phyloP scores from a whole-genome alignment of 2,797 vertebrate species.

The Eulemur mongoz region DNA sequence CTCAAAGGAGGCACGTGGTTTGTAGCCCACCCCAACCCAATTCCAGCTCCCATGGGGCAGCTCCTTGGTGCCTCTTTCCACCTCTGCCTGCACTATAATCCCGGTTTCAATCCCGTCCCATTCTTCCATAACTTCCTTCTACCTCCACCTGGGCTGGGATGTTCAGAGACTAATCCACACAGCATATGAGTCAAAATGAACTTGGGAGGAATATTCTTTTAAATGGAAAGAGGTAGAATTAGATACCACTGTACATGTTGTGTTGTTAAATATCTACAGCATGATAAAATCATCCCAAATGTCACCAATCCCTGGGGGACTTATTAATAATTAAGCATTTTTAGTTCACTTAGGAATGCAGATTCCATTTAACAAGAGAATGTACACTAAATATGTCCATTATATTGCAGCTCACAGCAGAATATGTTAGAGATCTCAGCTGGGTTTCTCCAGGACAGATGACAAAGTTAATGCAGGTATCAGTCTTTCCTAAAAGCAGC shows the following conservation, averaged over 20 bases:
- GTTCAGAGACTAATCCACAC: not conserved
- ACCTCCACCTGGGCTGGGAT: not conserved
- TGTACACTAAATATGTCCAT: constrained; percentile 65
- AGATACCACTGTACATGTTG: not conserved
- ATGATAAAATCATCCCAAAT: constrained; percentile 74
- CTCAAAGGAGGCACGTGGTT: not conserved
- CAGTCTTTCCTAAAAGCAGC: constrained; percentile 54
- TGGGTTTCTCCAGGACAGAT: constrained; percentile 72
- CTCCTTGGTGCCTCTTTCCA: not conserved
- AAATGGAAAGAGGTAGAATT: constrained; percentile 24
- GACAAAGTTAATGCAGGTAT: constrained; percentile 63
- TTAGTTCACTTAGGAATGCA: constrained; percentile 71
- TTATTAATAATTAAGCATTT: constrained; percentile 76
- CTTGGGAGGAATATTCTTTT: not conserved
- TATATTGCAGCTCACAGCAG: constrained; percentile 26
- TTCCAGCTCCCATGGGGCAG: not conserved
- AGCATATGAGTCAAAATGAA: not conserved
- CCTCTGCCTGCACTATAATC: not conserved
- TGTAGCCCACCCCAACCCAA: not conserved
- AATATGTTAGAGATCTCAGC: constrained; percentile 56
- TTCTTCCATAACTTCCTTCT: not conserved
- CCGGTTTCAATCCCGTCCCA: not conserved
- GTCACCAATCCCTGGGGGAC: constrained; percentile 63
- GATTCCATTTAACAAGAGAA: constrained; percentile 69
- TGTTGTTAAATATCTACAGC: constrained; percentile 65